These are phyloP conservation scores for Recurvirostra avosetta DNA, from an alignment of 2,113 vertebrate species.

Conservation along the genomic window DNA sequence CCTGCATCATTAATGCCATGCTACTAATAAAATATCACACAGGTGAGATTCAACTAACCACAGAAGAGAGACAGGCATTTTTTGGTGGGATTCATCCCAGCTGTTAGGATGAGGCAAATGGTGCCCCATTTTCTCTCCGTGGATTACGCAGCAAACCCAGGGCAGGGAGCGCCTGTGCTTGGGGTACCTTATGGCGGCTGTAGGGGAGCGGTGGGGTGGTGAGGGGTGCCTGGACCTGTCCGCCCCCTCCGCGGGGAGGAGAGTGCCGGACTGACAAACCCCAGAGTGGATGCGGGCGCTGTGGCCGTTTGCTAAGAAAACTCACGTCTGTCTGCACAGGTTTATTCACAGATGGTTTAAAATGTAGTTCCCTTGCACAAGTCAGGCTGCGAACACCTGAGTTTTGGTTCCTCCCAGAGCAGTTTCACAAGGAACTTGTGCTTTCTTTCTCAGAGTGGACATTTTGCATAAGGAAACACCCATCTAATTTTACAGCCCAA, in stretches of 20 bases:
- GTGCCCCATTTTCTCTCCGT: neutral
- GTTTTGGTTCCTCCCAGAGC: neutral
- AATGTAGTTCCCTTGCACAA: neutral
- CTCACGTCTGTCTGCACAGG: rapidly evolving
- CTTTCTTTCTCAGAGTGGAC: neutral
- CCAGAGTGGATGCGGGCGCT: rapidly evolving
- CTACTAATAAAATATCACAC: neutral
- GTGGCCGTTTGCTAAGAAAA: neutral
- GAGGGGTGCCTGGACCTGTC: neutral
- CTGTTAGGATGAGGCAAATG: neutral
- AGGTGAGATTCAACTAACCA: neutral
- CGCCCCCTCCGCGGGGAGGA: rapidly evolving
- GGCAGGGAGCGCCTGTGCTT: neutral
- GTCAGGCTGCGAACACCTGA: neutral
- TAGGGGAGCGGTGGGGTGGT: neutral
- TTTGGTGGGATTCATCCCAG: neutral
- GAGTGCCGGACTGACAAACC: neutral
- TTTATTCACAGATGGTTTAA: neutral
- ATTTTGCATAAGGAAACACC: neutral
- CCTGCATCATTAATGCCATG: neutral
- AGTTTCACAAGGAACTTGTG: neutral
- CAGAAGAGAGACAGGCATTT: neutral
- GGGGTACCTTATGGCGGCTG: rapidly evolving
- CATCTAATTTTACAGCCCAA: neutral
- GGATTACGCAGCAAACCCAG: rapidly evolving